phyloP scores from a whole-genome alignment of 2,888 invertebrate species.

The Dryobotodes eremita region DNA sequence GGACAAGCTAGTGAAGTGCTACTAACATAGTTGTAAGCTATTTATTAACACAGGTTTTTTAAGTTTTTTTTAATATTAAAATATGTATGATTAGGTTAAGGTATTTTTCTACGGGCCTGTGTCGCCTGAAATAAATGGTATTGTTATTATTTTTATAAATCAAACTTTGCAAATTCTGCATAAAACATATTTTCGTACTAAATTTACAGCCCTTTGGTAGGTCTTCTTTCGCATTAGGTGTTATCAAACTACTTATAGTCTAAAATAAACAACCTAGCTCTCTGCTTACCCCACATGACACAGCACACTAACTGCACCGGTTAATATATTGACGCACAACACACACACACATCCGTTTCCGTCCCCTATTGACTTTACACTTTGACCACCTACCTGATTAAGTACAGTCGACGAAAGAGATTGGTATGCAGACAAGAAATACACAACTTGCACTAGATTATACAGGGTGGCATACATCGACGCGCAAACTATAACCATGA shows the following conservation, averaged over 20 bases:
- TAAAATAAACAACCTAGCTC: not conserved
- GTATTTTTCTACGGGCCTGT: no score
- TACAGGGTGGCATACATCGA: no score
- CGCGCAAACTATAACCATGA: no score
- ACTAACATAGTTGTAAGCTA: no score
- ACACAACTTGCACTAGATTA: no score
- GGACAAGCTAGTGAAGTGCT: no score
- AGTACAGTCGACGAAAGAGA: slow-evolving; percentile 10
- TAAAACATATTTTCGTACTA: not conserved
- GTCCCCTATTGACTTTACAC: slow-evolving; percentile 56
- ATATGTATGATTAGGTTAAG: no score
- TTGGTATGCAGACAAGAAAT: not conserved
- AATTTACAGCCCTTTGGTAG: not conserved
- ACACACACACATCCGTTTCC: slow-evolving; percentile 67
- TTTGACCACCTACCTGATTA: slow-evolving; percentile 65
- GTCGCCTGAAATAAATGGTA: no score
- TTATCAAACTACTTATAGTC: slow-evolving; percentile 3
- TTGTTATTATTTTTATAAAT: no score
- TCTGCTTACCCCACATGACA: slow-evolving; percentile 43
- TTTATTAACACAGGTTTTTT: no score
- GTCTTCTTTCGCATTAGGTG: not conserved
- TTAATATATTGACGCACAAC: slow-evolving; percentile 67
- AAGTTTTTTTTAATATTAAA: no score
- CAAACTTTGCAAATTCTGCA: no score
- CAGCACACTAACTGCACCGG: slow-evolving; percentile 53